These are phyloP conservation scores for Xestia sexstrigata DNA, from an alignment of 2,888 invertebrate genomes.

Conservation along the genomic window DNA sequence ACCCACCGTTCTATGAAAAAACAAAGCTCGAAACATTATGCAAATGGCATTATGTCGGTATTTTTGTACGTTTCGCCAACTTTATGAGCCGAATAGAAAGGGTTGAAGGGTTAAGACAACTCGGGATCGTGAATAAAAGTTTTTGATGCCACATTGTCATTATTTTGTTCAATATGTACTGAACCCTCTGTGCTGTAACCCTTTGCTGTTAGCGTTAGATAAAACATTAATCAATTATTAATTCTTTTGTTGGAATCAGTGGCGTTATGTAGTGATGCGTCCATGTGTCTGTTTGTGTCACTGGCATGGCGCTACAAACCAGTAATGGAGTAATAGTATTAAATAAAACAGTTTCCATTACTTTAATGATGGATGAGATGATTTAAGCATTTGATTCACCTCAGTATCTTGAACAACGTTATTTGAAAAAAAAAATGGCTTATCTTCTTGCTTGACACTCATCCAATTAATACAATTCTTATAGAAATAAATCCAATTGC, in stretches of 20 bases:
- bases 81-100: slow-evolving; percentile 89
- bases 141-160: slow-evolving; percentile 82
- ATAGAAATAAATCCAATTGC: slow-evolving; percentile 28
- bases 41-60: slow-evolving; percentile 90
- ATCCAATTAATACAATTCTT: slow-evolving; percentile 25
- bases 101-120: slow-evolving; percentile 89
- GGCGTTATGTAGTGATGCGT: slow-evolving; percentile 42
- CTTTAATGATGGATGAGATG: neutral
- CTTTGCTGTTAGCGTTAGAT: slow-evolving; percentile 60
- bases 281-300: slow-evolving; percentile 47
- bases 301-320: neutral
- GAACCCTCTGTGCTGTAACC: slow-evolving; percentile 62
- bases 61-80: slow-evolving; percentile 88
- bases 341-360: slow-evolving; percentile 8
- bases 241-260: slow-evolving; percentile 59
- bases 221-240: slow-evolving; percentile 60
- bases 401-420: neutral
- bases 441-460: neutral
- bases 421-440: neutral
- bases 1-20: slow-evolving; percentile 88
- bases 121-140: slow-evolving; percentile 79
- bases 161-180: slow-evolving; percentile 79
- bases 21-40: slow-evolving; percentile 89
- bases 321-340: neutral
- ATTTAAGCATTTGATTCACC: neutral